Base-by-base conservation (phyloP, 2,113 vertebrate species). In the Gorsachius goisagi region DNA sequence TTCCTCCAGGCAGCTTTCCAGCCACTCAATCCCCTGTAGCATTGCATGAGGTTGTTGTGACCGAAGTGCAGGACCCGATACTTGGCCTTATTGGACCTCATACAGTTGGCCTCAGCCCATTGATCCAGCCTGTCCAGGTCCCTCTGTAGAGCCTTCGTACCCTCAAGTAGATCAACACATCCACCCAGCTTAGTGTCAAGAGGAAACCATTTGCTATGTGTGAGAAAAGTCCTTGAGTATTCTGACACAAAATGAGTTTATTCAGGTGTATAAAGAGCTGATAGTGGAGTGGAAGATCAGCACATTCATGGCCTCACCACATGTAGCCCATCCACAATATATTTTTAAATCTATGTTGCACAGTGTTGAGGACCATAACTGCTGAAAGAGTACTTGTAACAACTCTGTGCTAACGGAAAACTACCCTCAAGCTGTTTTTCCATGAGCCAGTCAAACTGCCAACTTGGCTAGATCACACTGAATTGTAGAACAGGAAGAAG, bases 391-490 rank as follows among this genome's bases (percentile, higher is more conserved):
- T 39, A 50, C 9, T 33, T 16, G 5, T 66, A 73, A 59, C 5
- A 56, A 17, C 5, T 47, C 20, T 47, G 23, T 39, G 30, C 10
- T 44, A 63, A 33, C 6, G 12, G 9, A 55, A 81, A 86, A 53
- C 11, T 30, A 8, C 11, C 24, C 18, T 76, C 47, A 37, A 28
- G 10, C 0, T 41, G 15, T 21, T 68, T 75, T 76, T 12, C 37
- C 18, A 30, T 23, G 4, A 73, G 21, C 5, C 11, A 35, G 16
- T 39, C 50, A 67, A 85, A 12, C 5, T 50, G 28, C 3, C 24
- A 73, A 1, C 0, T 0, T 28, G 18, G 5, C 11, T 53, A 62
- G 8, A 7, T 41, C 20, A 63, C 44, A 56, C 12, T 28, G 20
- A 80, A 20, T 10, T 69, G 35, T 18, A 52, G 22, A 77, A 78